Conservation (phyloP, 2,113 vertebrate genomes). For the Rattus rattus region DNA sequence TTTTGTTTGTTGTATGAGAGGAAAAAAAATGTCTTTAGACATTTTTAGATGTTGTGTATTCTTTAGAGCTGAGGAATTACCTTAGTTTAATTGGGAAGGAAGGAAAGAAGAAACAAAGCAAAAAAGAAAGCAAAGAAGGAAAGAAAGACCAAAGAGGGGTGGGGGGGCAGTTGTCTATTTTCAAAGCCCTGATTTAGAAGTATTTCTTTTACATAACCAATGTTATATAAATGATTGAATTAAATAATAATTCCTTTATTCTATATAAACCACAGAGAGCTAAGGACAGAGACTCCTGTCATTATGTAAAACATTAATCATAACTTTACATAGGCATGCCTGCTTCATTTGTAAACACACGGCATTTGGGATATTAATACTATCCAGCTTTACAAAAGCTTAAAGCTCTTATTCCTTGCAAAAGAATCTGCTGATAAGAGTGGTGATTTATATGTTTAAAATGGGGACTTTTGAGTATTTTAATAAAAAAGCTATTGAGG, state of each 20-base stretch:
- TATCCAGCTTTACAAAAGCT: neutral
- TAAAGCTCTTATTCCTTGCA: slow-evolving; percentile 39
- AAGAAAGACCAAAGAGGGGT: too few relatives aligned
- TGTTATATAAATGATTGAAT: neutral
- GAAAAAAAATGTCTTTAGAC: neutral
- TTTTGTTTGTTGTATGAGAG: neutral
- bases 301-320: slow-evolving; percentile 10
- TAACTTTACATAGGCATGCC: neutral
- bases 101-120: neutral
- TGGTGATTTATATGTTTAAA: neutral
- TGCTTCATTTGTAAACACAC: slow-evolving; percentile 31
- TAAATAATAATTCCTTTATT: slow-evolving; percentile 28
- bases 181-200: slow-evolving; percentile 44
- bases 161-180: slow-evolving; percentile 59
- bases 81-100: slow-evolving; percentile 52
- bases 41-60: slow-evolving; percentile 13
- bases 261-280: neutral
- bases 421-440: neutral
- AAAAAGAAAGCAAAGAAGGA: neutral
- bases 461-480: slow-evolving; percentile 6
- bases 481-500: neutral
- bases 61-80: slow-evolving; percentile 34
- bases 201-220: slow-evolving; percentile 43
- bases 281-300: neutral
- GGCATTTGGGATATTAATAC: slow-evolving; percentile 46